Percentiles rank a stretch among this genome's conserved stretches.
These are phyloP conservation scores for Apocheima hispidaria DNA, from an alignment of 2,888 invertebrate species.

Conservation along the genomic window DNA sequence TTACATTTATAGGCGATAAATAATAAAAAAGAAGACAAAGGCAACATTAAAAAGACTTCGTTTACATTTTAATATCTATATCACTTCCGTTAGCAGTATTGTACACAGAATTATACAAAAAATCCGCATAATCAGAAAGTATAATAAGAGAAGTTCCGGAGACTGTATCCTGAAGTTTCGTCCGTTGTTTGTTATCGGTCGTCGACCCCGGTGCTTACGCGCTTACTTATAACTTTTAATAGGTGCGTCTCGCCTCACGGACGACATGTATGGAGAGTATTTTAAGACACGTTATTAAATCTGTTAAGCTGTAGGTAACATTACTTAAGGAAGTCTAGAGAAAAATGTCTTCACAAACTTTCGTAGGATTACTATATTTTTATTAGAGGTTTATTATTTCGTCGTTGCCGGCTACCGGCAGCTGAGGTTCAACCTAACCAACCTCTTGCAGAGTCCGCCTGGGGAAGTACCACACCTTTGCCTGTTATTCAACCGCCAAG, in stretches of 20 bases:
- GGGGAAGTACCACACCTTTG: no score
- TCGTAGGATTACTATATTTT: no score
- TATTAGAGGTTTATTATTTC: no score
- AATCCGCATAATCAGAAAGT: conserved; percentile 16
- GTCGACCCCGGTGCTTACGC: conserved; percentile 5
- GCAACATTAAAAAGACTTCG: neutral
- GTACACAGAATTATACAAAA: neutral
- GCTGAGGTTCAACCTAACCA: no score
- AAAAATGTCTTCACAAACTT: neutral
- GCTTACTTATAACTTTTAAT: conserved; percentile 10
- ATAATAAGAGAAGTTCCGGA: conserved; percentile 8
- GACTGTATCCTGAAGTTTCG: conserved; percentile 10
- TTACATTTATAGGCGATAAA: no score
- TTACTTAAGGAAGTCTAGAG: neutral
- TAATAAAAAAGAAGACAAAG: neutral
- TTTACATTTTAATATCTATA: neutral
- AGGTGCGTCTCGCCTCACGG: conserved; percentile 12
- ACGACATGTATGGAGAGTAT: neutral
- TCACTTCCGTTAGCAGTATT: neutral
- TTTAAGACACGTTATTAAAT: neutral
- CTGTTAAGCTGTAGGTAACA: neutral
- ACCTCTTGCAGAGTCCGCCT: no score
- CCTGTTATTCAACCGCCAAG: no score
- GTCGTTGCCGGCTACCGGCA: no score
- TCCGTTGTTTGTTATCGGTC: conserved; percentile 14